These are phyloP conservation scores for Brachionus angularis DNA, from an alignment of 1,140 invertebrate genomes.

Conservation along the genomic window DNA sequence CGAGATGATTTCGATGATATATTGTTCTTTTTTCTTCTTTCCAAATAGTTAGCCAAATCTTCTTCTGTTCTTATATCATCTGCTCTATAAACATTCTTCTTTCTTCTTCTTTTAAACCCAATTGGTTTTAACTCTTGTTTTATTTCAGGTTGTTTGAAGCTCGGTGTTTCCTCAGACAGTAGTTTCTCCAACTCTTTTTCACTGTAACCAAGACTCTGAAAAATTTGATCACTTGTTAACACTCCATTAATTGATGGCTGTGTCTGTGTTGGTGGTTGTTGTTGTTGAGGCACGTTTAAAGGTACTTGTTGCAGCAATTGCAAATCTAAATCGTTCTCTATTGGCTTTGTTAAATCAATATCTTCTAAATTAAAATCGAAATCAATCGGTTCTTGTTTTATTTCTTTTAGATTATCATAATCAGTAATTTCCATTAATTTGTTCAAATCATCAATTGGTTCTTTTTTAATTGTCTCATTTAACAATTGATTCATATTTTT, in stretches of 20 bases:
- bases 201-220: constrained; percentile 31
- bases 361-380: constrained; percentile 28
- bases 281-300: too few species aligned
- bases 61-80: constrained; percentile 30
- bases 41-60: constrained; percentile 45
- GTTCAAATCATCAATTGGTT: not conserved
- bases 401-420: too few species aligned
- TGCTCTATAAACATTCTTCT: constrained; percentile 3
- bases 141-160: not conserved
- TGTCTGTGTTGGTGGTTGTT: too few species aligned
- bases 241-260: not conserved
- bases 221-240: not conserved
- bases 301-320: constrained; percentile 8
- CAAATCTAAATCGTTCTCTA: constrained; percentile 1
- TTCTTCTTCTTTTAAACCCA: not conserved
- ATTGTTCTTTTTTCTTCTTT: constrained; percentile 53
- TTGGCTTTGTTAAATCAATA: constrained; percentile 20
- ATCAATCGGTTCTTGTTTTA: constrained; percentile 7
- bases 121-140: not conserved
- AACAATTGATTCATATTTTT: not conserved
- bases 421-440: not conserved
- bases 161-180: not conserved
- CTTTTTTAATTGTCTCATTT: constrained; percentile 7
- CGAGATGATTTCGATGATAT: constrained; percentile 52
- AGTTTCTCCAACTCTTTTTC: constrained; percentile 35